phyloP scores from a whole-genome alignment of 1,140 invertebrate species.

The Caenorhabditis latens region DNA sequence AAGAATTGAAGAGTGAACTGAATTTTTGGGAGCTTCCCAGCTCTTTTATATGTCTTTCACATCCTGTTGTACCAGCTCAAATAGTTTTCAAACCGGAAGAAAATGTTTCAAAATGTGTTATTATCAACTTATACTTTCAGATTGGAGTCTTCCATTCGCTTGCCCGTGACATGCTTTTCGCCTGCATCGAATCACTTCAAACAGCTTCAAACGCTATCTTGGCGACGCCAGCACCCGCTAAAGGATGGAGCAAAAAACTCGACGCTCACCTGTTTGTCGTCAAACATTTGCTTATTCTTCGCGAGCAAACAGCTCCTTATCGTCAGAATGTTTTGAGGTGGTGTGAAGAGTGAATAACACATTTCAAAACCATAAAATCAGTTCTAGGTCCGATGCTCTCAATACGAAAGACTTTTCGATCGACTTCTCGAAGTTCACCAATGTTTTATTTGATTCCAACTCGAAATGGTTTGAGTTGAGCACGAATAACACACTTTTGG shows the following conservation, averaged over 20 bases:
- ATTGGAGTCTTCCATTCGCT: constrained; percentile 89
- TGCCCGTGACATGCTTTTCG: constrained; percentile 92
- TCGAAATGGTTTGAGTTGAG: constrained; percentile 75
- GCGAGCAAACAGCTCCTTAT: constrained; percentile 98
- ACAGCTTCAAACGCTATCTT: constrained; percentile 81
- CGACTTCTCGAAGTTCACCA: constrained; percentile 73
- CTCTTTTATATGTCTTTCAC: too few species aligned
- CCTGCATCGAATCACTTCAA: constrained; percentile 91
- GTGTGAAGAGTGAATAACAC: neutral
- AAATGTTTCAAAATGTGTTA: too few species aligned
- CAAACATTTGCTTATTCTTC: constrained; percentile 94
- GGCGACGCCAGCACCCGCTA: neutral
- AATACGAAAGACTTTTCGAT: constrained; percentile 72
- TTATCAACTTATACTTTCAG: constrained; percentile 11
- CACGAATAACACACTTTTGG: constrained; percentile 76
- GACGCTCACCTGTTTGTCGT: constrained; percentile 96
- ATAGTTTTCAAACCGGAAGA: too few species aligned
- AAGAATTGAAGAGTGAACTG: too few species aligned
- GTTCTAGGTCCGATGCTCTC: constrained; percentile 64
- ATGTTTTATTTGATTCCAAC: constrained; percentile 70
- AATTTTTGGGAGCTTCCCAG: too few species aligned
- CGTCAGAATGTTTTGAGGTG: constrained; percentile 80
- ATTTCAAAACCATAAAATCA: constrained; percentile 6
- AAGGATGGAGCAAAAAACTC: constrained; percentile 78
- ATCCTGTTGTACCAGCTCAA: too few species aligned